phyloP scores from a whole-genome alignment of 2,113 vertebrate genomes.

The Pluvialis apricaria region DNA sequence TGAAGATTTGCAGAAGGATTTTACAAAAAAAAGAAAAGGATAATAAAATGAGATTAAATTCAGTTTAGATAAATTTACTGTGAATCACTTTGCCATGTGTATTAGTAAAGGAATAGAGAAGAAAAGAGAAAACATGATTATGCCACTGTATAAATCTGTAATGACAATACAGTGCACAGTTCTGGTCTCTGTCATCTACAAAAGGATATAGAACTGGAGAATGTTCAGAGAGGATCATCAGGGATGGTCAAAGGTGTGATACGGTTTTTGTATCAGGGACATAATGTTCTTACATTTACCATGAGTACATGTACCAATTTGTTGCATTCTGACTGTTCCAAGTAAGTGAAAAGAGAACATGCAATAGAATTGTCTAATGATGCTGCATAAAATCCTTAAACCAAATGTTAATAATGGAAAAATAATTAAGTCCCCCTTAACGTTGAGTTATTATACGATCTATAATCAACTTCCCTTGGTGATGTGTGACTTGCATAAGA shows the following conservation, averaged over 20 bases:
- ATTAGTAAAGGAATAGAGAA: neutral
- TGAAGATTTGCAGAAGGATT: neutral
- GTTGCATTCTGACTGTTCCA: neutral
- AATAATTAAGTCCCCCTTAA: neutral
- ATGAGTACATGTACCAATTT: neutral
- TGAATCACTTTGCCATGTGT: neutral
- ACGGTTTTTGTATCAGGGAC: neutral
- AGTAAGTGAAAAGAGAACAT: neutral
- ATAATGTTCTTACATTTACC: neutral
- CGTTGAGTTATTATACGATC: neutral
- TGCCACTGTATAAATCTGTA: neutral
- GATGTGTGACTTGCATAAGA: slow-evolving; percentile 5
- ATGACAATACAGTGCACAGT: neutral
- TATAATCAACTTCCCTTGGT: neutral
- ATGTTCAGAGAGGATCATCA: neutral
- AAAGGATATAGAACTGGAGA: neutral
- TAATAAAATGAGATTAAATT: neutral
- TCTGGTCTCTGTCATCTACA: neutral
- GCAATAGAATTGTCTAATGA: neutral
- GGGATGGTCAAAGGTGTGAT: neutral
- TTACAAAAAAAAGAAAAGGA: neutral
- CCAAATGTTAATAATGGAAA: slow-evolving; percentile 33
- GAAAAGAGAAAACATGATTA: neutral
- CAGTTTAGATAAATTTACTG: neutral
- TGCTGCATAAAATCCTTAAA: slow-evolving; percentile 13